These are phyloP conservation scores for Drosophila funebris DNA, from an alignment of 1,140 invertebrate species.

Conservation along the genomic window DNA sequence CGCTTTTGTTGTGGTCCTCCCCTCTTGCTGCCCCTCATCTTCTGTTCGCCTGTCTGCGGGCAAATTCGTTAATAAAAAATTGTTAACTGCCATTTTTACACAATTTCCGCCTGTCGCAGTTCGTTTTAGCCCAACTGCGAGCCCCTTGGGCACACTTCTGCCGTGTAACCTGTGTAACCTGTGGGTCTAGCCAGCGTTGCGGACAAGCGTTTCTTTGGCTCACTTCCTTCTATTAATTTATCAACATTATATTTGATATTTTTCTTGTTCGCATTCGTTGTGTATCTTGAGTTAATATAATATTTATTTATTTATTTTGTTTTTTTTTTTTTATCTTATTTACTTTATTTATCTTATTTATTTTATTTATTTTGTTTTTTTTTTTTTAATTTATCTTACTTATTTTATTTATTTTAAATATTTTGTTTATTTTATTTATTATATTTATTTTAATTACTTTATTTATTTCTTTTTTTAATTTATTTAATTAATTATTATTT, in stretches of 20 bases:
- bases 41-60: slow-evolving; percentile 16
- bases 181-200: slow-evolving; percentile 1
- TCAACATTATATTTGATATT: slow-evolving; percentile 61
- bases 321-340: too few species aligned
- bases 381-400: too few species aligned
- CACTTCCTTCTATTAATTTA: slow-evolving; percentile 70
- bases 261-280: too few species aligned
- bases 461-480: too few species aligned
- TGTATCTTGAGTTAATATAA: slow-evolving; percentile 15
- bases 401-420: too few species aligned
- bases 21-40: not conserved
- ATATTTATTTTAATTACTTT: too few species aligned
- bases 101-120: slow-evolving; percentile 59
- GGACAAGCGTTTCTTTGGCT: not conserved
- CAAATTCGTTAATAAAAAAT: slow-evolving; percentile 68
- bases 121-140: slow-evolving; percentile 4
- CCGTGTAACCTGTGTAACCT: slow-evolving; percentile 41
- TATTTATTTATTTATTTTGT: too few species aligned
- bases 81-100: slow-evolving; percentile 78
- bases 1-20: slow-evolving; percentile 24
- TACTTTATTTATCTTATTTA: too few species aligned
- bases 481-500: too few species aligned
- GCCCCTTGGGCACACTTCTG: slow-evolving; percentile 6
- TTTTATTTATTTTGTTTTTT: too few species aligned
- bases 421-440: too few species aligned